These are phyloP conservation scores for Mastacembelus armatus DNA, from an alignment of 2,797 vertebrate species.

Conservation along the genomic window DNA sequence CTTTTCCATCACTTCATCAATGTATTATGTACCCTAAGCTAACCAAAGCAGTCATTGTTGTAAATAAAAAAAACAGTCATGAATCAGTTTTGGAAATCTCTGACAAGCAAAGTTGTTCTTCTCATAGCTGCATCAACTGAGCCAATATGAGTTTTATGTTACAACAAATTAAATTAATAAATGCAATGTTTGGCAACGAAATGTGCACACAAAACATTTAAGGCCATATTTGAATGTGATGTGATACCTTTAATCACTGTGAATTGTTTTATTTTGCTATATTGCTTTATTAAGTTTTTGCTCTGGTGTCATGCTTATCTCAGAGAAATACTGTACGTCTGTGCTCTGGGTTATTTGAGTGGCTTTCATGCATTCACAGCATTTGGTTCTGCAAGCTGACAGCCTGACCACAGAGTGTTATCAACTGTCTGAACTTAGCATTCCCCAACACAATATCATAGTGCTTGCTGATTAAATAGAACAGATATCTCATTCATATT, in stretches of 20 bases:
- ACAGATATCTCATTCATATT: constrained; percentile 48
- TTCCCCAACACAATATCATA: constrained; percentile 38
- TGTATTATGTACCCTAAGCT: too few species aligned
- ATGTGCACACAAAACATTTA: not conserved
- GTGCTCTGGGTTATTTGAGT: not conserved
- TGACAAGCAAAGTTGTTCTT: too few species aligned
- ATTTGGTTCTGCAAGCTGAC: constrained; percentile 30
- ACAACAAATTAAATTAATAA: not conserved
- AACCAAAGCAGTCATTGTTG: too few species aligned
- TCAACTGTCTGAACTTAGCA: constrained; percentile 40
- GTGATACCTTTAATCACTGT: not conserved
- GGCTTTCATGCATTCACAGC: constrained; percentile 13
- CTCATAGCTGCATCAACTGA: not conserved
- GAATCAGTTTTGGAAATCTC: too few species aligned
- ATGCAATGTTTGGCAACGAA: not conserved
- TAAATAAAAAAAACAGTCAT: too few species aligned
- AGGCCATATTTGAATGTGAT: not conserved
- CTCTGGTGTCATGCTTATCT: constrained; percentile 21
- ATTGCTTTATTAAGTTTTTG: constrained; percentile 7
- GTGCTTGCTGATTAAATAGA: constrained; percentile 43
- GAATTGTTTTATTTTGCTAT: constrained; percentile 12
- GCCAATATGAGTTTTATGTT: not conserved
- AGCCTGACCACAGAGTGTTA: constrained; percentile 25
- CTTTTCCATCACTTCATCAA: too few species aligned
- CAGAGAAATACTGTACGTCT: constrained; percentile 10